A percentile compares a stretch with the other conserved stretches of the same genome.
Conservation (phyloP, 2,797 vertebrate species). For the Parotocinclus haroldoi region DNA sequence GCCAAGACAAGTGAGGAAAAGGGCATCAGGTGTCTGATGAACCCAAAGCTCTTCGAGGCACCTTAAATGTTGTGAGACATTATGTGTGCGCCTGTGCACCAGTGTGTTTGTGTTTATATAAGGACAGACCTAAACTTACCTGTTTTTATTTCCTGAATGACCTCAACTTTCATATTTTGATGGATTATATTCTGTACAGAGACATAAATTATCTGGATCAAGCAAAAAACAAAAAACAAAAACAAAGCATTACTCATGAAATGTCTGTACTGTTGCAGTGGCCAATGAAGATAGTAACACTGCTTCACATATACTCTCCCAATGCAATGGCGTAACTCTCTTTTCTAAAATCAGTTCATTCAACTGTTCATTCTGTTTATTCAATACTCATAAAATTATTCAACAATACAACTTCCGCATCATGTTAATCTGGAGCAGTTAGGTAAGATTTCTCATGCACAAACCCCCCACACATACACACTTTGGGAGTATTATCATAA, state of each 20-base stretch:
- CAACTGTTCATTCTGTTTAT: neutral
- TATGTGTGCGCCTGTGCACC: slow-evolving; percentile 41
- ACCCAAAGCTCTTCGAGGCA: no score
- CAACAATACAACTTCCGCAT: slow-evolving; percentile 5
- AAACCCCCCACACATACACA: slow-evolving; percentile 36
- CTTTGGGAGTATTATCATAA: slow-evolving; percentile 85
- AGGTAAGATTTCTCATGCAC: slow-evolving; percentile 45
- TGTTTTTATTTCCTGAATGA: slow-evolving; percentile 80
- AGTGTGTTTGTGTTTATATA: slow-evolving; percentile 37
- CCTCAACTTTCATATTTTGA: slow-evolving; percentile 81
- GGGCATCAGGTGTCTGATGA: no score
- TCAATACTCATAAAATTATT: slow-evolving; percentile 40
- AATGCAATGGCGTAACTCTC: neutral
- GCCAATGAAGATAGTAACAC: neutral
- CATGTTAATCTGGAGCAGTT: slow-evolving; percentile 30
- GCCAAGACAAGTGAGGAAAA: no score
- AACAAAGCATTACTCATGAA: slow-evolving; percentile 60
- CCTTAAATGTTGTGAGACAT: no score
- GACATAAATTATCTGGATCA: slow-evolving; percentile 82
- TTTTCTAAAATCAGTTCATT: neutral
- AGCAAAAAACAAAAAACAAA: slow-evolving; percentile 27
- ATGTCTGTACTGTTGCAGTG: slow-evolving; percentile 71
- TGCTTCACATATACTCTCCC: neutral
- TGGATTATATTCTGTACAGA: slow-evolving; percentile 77
- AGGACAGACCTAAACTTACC: slow-evolving; percentile 71